Evolutionary conservation across 2,888 invertebrate species (phyloP), one percentile per base, ranked within the genome.

Genomic region (Cantharis flavilabris): DNA sequence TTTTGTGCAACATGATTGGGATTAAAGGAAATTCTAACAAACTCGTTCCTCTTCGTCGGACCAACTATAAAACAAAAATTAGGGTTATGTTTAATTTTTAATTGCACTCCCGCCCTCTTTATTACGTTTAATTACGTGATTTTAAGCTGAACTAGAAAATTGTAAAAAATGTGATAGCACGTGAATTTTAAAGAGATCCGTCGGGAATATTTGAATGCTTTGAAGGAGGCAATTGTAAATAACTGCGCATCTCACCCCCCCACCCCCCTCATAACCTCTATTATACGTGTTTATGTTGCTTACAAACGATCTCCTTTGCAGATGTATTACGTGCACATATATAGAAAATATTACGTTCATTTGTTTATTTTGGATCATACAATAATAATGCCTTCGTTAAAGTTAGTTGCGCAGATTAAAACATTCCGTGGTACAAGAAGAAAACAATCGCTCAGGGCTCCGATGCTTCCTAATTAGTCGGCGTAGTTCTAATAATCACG

Each of bases 391-490:
- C 49, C 49, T 49, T 49, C n/a, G 49, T 49, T 49, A 49, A 49
- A n/a, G 49, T 33, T 33, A 13, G 33, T 49, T 49, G 49, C 49
- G 13, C 49, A 49, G 49, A 49, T 49, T 49, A 49, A 49, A 49
- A 49, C 49, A 49, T 49, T 49, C 49, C 49, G 13, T n/a, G n/a
- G 49, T 49, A n/a, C 49, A 49, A 49, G n/a, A 49, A 49, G 49
- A 49, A 80, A 77, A 81, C 79, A 81, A 81, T 81, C 77, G 78
- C 79, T 78, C 64, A 70, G 72, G 78, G 79, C 79, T 69, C 67
- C 77, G 80, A 81, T 79, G 70, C 79, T 76, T 76, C 80, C 81
- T 81, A 81, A 81, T 81, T 81, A 81, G 79, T 67, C 76, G 76
- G 76, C 76, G 73, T 72, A 78, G 73, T 77, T 78, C 79, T 77